Base-by-base conservation (phyloP, 2,113 vertebrate genomes). In the Ascaphus truei region DNA sequence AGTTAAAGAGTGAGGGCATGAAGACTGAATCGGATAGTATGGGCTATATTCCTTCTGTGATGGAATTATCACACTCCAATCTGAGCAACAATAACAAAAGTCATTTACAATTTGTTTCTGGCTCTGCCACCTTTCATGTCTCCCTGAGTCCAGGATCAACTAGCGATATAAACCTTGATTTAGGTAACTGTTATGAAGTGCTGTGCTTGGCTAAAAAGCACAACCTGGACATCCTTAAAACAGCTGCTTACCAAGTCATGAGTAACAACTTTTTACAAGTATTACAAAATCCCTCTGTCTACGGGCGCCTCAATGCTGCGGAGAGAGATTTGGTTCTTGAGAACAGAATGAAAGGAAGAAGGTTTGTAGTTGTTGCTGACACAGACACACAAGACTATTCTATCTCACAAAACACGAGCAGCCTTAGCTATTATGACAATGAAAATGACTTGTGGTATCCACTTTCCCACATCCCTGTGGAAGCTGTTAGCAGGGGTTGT, bases 241-340 rank as follows among this genome's bases (percentile, higher is more conserved):
- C 92, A 27, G 90, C 92, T 0, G 92, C 89, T 61, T 93, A 90
- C 62, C 80, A 75, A 67, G 88, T 96, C 51, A 94, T 99, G 95
- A 96, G 95, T 0, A 85, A 92, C 77, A 93, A 98, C 84, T 98
- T 95, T 66, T 83, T 98, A 1, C 92, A 95, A 60, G 94, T 95
- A 11, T 86, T 98, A 18, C 81, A 80, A 67, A 94, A 86, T 41
- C 86, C 92, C 0, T 80, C 76, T 26, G 79, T 96, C 80, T 96
- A 93, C 0, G 59, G 93, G 11, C 60, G 47, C 26, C 90, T 99
- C 71, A 92, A 88, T 0, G 92, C 91, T 0, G 34, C 79, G 0
- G 94, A 98, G 81, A 69, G 93, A 30, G 92, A 97, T 10, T 79
- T 90, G 59, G 92, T 99, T 74, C 87, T 88, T 61, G 83, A 5